A percentile compares a stretch with the other conserved stretches of the same genome.
Conservation (phyloP, 2,888 invertebrate genomes). For the Lamellibrachia columna region DNA sequence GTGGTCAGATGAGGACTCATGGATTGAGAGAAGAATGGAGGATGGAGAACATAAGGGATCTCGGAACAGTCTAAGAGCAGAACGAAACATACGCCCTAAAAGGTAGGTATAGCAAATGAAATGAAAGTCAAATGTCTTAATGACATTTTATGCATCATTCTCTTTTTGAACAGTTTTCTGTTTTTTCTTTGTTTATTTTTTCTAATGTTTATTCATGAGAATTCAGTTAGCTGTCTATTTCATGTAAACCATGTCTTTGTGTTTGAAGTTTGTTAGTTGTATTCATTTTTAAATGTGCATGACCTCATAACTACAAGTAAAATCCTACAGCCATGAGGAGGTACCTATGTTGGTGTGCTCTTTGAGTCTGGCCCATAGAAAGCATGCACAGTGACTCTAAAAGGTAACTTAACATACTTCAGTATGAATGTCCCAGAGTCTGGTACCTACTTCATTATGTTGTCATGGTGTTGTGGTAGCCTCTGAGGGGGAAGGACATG, state of each 20-base stretch:
- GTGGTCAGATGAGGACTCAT: slow-evolving; percentile 17
- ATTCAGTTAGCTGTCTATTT: background rate
- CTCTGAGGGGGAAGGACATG: too few species aligned
- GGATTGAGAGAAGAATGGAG: slow-evolving; percentile 1
- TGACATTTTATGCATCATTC: background rate
- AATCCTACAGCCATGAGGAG: too few species aligned
- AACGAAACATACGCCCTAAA: background rate
- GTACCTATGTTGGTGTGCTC: too few species aligned
- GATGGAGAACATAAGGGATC: background rate
- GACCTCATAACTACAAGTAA: too few species aligned
- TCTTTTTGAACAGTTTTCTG: background rate
- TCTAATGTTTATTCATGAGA: background rate
- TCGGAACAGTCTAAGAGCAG: background rate
- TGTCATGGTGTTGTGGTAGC: too few species aligned
- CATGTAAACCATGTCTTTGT: background rate
- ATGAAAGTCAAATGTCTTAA: background rate
- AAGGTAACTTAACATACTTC: too few species aligned
- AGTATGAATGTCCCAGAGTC: too few species aligned
- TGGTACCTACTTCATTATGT: too few species aligned
- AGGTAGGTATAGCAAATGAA: background rate
- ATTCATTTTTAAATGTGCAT: too few species aligned
- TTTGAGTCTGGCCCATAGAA: too few species aligned
- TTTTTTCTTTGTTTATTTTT: background rate
- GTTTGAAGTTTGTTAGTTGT: too few species aligned
- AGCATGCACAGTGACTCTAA: too few species aligned